phyloP scores from a whole-genome alignment of 2,113 vertebrate species.

The Chamaetylas fuelleborni region DNA sequence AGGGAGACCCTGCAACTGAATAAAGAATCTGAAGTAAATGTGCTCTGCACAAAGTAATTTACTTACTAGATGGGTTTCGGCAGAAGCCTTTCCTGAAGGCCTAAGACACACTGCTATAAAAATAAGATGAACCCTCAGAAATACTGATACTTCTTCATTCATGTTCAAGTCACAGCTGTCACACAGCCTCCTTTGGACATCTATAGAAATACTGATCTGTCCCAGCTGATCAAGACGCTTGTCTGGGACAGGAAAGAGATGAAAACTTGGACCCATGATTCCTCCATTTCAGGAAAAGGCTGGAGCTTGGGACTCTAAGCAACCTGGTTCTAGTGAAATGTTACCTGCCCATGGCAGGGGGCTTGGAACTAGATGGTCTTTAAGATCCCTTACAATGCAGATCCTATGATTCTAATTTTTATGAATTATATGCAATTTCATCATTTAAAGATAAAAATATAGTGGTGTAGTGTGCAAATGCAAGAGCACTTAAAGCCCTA shows the following conservation, averaged over 20 bases:
- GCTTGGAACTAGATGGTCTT: background rate
- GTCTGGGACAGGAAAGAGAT: background rate
- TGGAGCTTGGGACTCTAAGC: background rate
- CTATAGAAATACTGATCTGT: background rate
- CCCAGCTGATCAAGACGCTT: background rate
- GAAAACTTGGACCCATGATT: background rate
- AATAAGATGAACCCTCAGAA: background rate
- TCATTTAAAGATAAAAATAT: background rate
- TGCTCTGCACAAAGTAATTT: background rate
- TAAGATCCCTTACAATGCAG: background rate
- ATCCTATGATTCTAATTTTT: background rate
- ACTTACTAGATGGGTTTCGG: background rate
- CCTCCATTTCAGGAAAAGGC: background rate
- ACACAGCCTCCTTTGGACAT: background rate
- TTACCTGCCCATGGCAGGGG: background rate
- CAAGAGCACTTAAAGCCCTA: background rate
- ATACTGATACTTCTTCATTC: background rate
- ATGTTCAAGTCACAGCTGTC: background rate
- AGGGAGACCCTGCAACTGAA: background rate
- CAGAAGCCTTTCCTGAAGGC: background rate
- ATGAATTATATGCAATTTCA: background rate
- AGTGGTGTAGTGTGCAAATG: background rate
- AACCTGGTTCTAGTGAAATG: background rate
- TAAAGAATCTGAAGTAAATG: background rate
- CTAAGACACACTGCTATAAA: background rate